Evolutionary conservation across 1,140 invertebrate genomes (phyloP).

Genomic region (Cydia fagiglandana): DNA sequence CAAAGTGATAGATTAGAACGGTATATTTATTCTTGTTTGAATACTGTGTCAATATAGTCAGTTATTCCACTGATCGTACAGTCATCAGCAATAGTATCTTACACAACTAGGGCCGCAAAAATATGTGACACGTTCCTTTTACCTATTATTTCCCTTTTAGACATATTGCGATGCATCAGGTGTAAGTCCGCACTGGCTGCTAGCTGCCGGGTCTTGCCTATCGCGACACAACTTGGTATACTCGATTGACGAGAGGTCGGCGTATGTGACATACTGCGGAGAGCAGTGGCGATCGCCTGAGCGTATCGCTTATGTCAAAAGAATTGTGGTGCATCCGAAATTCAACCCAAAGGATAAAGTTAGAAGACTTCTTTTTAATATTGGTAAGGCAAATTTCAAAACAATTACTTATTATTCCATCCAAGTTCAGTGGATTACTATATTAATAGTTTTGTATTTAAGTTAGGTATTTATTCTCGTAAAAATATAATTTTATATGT

Average conservation of each 20-base stretch:
- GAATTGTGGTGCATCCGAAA: slow-evolving; percentile 59
- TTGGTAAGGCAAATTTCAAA: slow-evolving; percentile 43
- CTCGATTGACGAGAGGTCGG: slow-evolving; percentile 46
- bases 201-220: slow-evolving; percentile 60
- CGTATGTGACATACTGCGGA: slow-evolving; percentile 63
- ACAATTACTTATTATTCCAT: not conserved
- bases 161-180: slow-evolving; percentile 64
- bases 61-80: too few species aligned
- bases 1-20: too few species aligned
- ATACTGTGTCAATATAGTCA: too few species aligned
- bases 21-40: too few species aligned
- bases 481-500: too few species aligned
- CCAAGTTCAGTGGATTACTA: too few species aligned
- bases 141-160: slow-evolving; percentile 35
- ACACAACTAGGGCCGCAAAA: too few species aligned
- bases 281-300: slow-evolving; percentile 56
- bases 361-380: slow-evolving; percentile 60
- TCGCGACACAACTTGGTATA: slow-evolving; percentile 48
- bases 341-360: slow-evolving; percentile 46
- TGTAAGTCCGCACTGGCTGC: slow-evolving; percentile 64
- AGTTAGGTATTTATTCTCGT: too few species aligned
- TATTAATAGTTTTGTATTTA: too few species aligned
- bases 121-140: too few species aligned
- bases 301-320: slow-evolving; percentile 61
- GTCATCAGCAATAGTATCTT: too few species aligned